These are phyloP conservation scores for Empidonax alnorum DNA, from an alignment of 2,113 vertebrate genomes.

Conservation along the genomic window DNA sequence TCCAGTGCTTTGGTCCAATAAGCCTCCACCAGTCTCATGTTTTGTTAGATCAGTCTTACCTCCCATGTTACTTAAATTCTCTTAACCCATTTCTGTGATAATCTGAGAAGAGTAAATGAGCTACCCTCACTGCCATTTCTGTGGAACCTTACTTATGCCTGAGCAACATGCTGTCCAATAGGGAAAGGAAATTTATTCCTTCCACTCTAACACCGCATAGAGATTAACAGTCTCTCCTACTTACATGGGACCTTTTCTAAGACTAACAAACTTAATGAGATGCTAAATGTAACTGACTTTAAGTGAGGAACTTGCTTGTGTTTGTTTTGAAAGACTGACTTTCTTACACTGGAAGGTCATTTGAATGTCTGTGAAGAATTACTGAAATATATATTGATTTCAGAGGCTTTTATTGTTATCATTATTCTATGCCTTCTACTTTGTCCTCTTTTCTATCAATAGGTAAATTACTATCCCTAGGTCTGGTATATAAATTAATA, in stretches of 20 bases:
- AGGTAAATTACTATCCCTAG: neutral
- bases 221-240: neutral
- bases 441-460: neutral
- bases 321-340: conserved; percentile 13
- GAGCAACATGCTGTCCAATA: neutral
- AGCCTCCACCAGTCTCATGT: neutral
- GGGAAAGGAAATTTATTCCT: neutral
- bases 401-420: neutral
- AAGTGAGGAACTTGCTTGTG: neutral
- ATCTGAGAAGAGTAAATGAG: neutral
- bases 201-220: neutral
- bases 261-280: neutral
- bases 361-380: conserved; percentile 18
- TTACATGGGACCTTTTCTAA: neutral
- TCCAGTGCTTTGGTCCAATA: neutral
- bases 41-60: neutral
- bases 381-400: conserved; percentile 10
- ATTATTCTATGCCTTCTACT: neutral
- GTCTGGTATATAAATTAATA: neutral
- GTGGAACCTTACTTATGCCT: neutral
- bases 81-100: neutral
- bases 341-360: neutral
- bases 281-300: neutral
- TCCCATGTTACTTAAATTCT: neutral
- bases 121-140: neutral